Percentiles rank a stretch among this genome's conserved stretches.
Conservation (phyloP, 2,797 vertebrate species). For the Streptopelia turtur region DNA sequence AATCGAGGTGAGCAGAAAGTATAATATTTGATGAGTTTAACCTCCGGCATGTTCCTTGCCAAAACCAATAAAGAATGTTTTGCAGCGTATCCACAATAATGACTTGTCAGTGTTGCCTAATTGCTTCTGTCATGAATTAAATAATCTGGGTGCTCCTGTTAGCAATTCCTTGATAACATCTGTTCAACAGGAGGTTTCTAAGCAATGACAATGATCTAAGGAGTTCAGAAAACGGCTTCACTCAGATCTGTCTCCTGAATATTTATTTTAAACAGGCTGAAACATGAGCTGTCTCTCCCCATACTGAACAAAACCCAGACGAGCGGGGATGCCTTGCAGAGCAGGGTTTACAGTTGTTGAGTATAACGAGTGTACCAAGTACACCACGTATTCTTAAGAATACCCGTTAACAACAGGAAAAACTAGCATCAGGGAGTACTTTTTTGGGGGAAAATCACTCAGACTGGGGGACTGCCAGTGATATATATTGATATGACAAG, state of each 20-base stretch:
- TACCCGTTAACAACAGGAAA: not conserved
- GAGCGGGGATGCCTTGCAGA: not conserved
- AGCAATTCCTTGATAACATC: not conserved
- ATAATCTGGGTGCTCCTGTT: not conserved
- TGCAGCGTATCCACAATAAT: not conserved
- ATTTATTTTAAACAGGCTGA: not conserved
- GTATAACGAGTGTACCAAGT: not conserved
- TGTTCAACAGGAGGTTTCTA: not conserved
- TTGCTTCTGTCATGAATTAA: not conserved
- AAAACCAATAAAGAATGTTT: not conserved
- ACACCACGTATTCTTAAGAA: fast-evolving
- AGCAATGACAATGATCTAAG: not conserved
- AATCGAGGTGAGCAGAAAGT: not conserved
- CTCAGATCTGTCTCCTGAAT: not conserved
- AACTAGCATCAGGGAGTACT: not conserved
- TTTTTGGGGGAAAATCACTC: not conserved
- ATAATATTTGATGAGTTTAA: not conserved
- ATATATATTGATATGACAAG: too few relatives aligned
- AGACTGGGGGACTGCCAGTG: fast-evolving
- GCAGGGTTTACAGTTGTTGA: not conserved
- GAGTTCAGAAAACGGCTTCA: not conserved
- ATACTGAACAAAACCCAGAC: not conserved
- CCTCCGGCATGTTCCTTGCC: not conserved
- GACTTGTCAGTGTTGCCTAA: not conserved
- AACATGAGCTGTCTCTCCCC: not conserved